A percentile compares a stretch with the other conserved stretches of the same genome.
These are phyloP conservation scores for Oconnorella tubifera DNA, from an alignment of 2,888 invertebrate genomes.

Conservation along the genomic window DNA sequence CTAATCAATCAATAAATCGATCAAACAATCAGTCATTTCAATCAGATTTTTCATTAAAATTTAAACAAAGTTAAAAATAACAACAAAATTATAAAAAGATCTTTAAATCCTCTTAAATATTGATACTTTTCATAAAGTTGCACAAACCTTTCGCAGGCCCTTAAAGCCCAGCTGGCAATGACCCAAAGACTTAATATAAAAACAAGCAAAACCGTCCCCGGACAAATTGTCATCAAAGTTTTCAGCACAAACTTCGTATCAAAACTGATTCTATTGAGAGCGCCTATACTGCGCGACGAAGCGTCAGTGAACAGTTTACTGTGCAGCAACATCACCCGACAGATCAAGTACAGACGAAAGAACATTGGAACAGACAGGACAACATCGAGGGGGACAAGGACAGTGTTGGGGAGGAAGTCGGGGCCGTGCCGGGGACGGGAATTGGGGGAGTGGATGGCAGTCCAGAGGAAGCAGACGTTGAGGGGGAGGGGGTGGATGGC, in stretches of 20 bases:
- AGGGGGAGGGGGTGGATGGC: conserved; percentile 74
- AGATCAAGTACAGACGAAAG: conserved; percentile 96
- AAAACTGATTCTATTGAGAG: conserved; percentile 62
- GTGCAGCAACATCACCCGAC: conserved; percentile 98
- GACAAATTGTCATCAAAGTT: conserved; percentile 99
- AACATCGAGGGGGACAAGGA: conserved; percentile 66
- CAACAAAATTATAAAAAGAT: too few relatives aligned
- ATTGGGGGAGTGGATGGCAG: conserved; percentile 43
- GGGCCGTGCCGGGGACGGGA: too few relatives aligned
- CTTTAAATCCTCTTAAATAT: too few relatives aligned
- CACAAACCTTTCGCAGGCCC: conserved; percentile 93
- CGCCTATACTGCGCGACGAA: conserved; percentile 78
- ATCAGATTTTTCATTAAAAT: too few relatives aligned
- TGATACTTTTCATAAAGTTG: too few relatives aligned
- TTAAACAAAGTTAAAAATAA: too few relatives aligned
- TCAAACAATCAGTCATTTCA: too few relatives aligned
- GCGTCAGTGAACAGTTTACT: conserved; percentile 99
- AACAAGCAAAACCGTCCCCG: conserved; percentile 92
- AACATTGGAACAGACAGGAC: conserved; percentile 98
- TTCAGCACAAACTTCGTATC: conserved; percentile 89
- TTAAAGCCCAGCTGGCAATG: conserved; percentile 96
- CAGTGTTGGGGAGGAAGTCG: neutral
- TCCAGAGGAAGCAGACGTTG: conserved; percentile 58
- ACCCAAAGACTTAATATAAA: conserved; percentile 99
- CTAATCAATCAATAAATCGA: too few relatives aligned